Conservation (phyloP, 2,113 vertebrate genomes). For the Notothenia rossii region DNA sequence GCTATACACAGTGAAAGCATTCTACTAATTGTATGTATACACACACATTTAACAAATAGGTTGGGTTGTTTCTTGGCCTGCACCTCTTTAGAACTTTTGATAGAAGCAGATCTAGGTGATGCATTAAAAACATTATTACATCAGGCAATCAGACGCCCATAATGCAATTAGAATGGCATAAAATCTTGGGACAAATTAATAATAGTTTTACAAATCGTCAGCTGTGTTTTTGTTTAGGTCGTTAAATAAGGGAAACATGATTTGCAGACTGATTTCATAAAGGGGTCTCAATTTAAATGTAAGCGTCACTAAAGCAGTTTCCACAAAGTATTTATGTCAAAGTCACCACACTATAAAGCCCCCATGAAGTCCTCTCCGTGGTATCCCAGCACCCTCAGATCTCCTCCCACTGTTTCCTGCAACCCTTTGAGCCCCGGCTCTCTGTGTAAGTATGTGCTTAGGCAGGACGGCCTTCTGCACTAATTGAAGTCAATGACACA, state of each 20-base stretch:
- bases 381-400: constrained; percentile 15
- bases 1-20: not conserved
- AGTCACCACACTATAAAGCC: constrained; percentile 14
- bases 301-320: not conserved
- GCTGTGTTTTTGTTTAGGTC: not conserved
- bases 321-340: constrained; percentile 20
- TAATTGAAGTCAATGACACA: constrained; percentile 85
- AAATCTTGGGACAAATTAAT: not conserved
- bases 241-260: constrained; percentile 8
- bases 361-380: not conserved
- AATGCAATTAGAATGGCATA: not conserved
- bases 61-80: not conserved
- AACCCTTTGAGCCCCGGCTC: constrained; percentile 58
- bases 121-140: constrained; percentile 2
- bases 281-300: not conserved
- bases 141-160: not conserved
- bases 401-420: constrained; percentile 43
- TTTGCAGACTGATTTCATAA: not conserved
- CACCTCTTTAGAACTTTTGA: not conserved
- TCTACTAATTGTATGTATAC: too few species aligned
- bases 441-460: constrained; percentile 71
- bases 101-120: not conserved
- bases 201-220: constrained; percentile 3
- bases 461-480: constrained; percentile 68
- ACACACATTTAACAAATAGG: not conserved